Percentiles rank a stretch among this genome's conserved stretches.
Evolutionary conservation across 2,888 invertebrate species (phyloP).

Genomic region (Drosophila seclusa): DNA sequence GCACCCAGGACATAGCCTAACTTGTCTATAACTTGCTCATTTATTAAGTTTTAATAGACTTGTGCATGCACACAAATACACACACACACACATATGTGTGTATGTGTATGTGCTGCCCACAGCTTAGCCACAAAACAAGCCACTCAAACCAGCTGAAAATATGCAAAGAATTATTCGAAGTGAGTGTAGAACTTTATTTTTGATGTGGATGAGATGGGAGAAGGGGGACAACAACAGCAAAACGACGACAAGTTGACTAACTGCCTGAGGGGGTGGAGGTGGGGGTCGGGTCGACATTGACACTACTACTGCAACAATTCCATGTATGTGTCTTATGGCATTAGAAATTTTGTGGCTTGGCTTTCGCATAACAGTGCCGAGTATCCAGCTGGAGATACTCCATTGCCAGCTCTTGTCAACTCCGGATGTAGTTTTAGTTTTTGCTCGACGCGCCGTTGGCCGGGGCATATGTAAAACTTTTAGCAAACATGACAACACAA

Average conservation of each 20-base stretch:
- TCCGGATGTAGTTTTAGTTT: slow-evolving; percentile 52
- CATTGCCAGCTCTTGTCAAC: slow-evolving; percentile 29
- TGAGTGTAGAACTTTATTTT: slow-evolving; percentile 41
- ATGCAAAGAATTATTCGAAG: slow-evolving; percentile 69
- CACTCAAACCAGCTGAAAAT: slow-evolving; percentile 60
- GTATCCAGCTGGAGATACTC: slow-evolving; percentile 42
- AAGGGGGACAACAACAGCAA: neutral
- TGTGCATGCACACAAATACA: slow-evolving; percentile 14
- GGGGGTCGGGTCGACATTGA: slow-evolving; percentile 8
- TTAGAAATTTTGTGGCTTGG: slow-evolving; percentile 57
- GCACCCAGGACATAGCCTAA: slow-evolving; percentile 21
- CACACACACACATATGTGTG: neutral
- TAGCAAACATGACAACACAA: slow-evolving; percentile 74
- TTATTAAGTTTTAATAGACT: slow-evolving; percentile 75
- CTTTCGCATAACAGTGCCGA: slow-evolving; percentile 8
- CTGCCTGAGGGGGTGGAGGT: slow-evolving; percentile 27
- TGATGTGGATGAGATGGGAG: slow-evolving; percentile 20
- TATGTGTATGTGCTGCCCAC: slow-evolving; percentile 1
- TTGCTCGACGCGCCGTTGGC: slow-evolving; percentile 20
- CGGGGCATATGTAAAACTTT: slow-evolving; percentile 76
- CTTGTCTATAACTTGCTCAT: slow-evolving; percentile 63
- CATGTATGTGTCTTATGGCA: slow-evolving; percentile 35
- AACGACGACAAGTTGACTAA: slow-evolving; percentile 59
- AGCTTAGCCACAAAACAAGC: slow-evolving; percentile 54
- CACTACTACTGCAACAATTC: slow-evolving; percentile 43